Percentiles rank a stretch among this genome's conserved stretches.
Conservation (phyloP, 2,797 vertebrate genomes). For the Clarias laeviceps region DNA sequence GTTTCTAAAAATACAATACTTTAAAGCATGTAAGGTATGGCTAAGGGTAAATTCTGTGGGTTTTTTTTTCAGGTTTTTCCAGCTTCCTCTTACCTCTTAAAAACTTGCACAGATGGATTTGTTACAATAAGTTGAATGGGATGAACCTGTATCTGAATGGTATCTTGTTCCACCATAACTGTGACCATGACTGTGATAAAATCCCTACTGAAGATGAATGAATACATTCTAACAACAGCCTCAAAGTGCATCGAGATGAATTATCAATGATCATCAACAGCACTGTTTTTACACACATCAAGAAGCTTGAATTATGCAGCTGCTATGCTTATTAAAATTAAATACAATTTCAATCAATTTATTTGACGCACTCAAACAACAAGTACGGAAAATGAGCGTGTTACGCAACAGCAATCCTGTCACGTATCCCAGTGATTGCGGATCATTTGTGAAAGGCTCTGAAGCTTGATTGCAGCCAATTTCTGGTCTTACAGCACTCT, state of each 20-base stretch:
- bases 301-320: background rate
- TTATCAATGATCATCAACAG: background rate
- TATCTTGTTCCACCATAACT: background rate
- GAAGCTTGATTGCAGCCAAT: slow-evolving; percentile 39
- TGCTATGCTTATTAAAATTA: slow-evolving; percentile 18
- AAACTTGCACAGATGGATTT: background rate
- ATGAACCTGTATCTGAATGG: background rate
- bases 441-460: slow-evolving; percentile 36
- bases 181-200: background rate
- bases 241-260: background rate
- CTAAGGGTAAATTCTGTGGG: background rate
- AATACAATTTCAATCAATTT: slow-evolving; percentile 35
- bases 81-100: background rate
- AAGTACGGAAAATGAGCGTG: slow-evolving; percentile 17
- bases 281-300: background rate
- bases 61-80: background rate
- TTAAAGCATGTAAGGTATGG: no score
- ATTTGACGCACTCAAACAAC: background rate
- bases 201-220: background rate
- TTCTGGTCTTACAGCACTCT: slow-evolving; percentile 23
- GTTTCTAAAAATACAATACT: no score
- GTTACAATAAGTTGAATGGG: no score
- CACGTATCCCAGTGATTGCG: slow-evolving; percentile 40
- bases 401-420: slow-evolving; percentile 30
- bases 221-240: background rate